These are phyloP conservation scores for Falco novaeseelandiae DNA, from an alignment of 2,797 vertebrate species.

Conservation along the genomic window DNA sequence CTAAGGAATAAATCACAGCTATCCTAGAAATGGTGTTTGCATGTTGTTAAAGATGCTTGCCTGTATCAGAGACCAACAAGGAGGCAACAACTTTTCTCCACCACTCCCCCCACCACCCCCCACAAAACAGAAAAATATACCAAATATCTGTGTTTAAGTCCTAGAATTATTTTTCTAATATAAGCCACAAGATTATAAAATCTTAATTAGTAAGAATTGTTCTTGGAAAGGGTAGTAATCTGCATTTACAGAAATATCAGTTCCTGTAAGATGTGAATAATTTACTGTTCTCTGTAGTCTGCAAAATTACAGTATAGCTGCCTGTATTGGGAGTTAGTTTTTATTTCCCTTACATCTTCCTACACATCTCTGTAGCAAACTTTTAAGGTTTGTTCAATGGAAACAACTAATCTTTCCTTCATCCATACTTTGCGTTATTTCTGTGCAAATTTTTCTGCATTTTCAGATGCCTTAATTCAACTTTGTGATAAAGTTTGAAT, in stretches of 20 bases:
- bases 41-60: not conserved
- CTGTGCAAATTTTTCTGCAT: not conserved
- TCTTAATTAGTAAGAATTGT: not conserved
- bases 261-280: not conserved
- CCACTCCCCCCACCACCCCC: too few species aligned
- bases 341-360: not conserved
- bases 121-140: not conserved
- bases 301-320: not conserved
- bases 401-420: not conserved
- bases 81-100: not conserved
- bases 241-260: not conserved
- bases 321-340: not conserved
- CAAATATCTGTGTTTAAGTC: not conserved
- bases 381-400: not conserved
- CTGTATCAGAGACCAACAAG: not conserved
- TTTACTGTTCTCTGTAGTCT: not conserved
- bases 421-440: not conserved
- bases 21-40: not conserved
- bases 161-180: not conserved
- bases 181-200: not conserved
- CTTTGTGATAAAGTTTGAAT: slow-evolving; percentile 17
- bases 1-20: not conserved
- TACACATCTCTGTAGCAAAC: not conserved
- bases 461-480: not conserved
- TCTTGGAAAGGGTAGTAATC: not conserved